A percentile compares a stretch with the other conserved stretches of the same genome.
These are phyloP conservation scores for Gandaritis pyraliata DNA, from an alignment of 2,888 invertebrate species.

Conservation along the genomic window DNA sequence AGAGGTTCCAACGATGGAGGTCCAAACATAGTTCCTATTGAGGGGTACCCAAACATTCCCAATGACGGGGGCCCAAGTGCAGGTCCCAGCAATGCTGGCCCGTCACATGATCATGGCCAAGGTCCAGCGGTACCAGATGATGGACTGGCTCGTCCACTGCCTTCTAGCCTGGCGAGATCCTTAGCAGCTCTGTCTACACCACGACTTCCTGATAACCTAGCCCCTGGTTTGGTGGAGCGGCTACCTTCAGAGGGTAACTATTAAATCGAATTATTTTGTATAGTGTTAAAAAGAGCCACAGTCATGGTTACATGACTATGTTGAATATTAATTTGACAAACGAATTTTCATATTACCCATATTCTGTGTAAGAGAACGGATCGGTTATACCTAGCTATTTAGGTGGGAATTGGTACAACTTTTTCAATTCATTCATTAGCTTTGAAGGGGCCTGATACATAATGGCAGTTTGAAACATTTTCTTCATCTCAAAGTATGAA, in stretches of 20 bases:
- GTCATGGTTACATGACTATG: no score
- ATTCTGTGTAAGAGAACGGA: no score
- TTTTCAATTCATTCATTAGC: no score
- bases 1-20: conserved; percentile 7
- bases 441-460: no score
- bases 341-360: no score
- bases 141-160: conserved; percentile 56
- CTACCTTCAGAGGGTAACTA: conserved; percentile 88
- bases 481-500: no score
- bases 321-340: no score
- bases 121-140: conserved; percentile 22
- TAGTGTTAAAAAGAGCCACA: no score
- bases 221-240: conserved; percentile 87
- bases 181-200: conserved; percentile 85
- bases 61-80: not conserved
- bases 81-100: conserved; percentile 4
- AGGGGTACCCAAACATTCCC: conserved; percentile 1
- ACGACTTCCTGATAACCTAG: conserved; percentile 83
- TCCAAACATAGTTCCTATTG: conserved; percentile 5
- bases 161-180: conserved; percentile 85
- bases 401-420: no score
- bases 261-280: no score
- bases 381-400: no score
- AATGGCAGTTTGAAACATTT: no score
- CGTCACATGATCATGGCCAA: conserved; percentile 14